Conservation (phyloP, 2,113 vertebrate genomes). For the Epinephelus moara region DNA sequence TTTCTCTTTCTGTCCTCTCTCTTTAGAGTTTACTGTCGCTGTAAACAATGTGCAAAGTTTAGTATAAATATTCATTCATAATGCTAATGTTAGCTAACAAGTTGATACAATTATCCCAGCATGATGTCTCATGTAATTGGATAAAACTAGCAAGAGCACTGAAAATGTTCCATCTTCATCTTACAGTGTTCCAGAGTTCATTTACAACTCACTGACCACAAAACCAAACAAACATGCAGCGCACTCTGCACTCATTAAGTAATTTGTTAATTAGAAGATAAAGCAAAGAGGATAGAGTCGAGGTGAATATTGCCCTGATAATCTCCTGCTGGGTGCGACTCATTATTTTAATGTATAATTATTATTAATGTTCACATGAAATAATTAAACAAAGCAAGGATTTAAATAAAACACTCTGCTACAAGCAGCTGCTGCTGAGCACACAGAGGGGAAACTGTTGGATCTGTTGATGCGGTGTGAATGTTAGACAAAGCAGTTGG, state of each 20-base stretch:
- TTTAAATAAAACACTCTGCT: not conserved
- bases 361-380: not conserved
- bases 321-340: not conserved
- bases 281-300: constrained; percentile 16
- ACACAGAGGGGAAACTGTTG: not conserved
- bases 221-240: not conserved
- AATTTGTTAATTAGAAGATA: constrained; percentile 1
- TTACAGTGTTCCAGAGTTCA: no score
- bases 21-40: no score
- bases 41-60: no score
- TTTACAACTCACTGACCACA: no score
- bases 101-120: no score
- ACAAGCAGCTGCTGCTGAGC: constrained; percentile 10
- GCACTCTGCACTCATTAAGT: not conserved
- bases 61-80: no score
- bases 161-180: no score
- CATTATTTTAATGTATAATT: constrained; percentile 8
- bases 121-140: no score
- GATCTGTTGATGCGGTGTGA: constrained; percentile 21
- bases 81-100: no score
- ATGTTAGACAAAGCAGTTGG: constrained; percentile 3
- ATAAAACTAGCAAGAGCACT: no score
- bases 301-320: not conserved
- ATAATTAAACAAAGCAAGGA: constrained; percentile 7
- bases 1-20: no score